Evolutionary conservation across 2,113 vertebrate species (phyloP).

Genomic region (Amazona vittata): DNA sequence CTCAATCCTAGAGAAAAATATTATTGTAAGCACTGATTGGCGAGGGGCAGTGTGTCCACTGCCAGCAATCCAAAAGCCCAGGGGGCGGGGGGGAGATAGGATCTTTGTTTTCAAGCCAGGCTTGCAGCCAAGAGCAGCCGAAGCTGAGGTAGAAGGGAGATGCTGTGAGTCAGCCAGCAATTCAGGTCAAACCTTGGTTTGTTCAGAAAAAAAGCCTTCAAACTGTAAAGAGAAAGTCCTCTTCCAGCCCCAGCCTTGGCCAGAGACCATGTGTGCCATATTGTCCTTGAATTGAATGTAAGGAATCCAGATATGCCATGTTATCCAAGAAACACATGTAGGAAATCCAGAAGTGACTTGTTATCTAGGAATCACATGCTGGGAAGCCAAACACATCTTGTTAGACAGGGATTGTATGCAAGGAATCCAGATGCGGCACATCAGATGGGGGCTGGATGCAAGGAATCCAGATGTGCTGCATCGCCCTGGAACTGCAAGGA

Average conservation of each 20-base stretch:
- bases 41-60: background rate
- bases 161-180: constrained; percentile 53
- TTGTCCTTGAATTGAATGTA: constrained; percentile 64
- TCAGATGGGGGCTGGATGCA: background rate
- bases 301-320: constrained; percentile 64
- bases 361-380: constrained; percentile 66
- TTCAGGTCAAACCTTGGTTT: constrained; percentile 61
- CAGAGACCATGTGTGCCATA: background rate
- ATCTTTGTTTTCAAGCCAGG: constrained; percentile 68
- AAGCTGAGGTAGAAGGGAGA: constrained; percentile 62
- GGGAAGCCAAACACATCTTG: constrained; percentile 46
- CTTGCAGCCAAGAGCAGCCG: constrained; percentile 66
- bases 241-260: constrained; percentile 29
- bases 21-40: constrained; percentile 58
- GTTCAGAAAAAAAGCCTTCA: background rate
- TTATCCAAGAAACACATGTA: constrained; percentile 70
- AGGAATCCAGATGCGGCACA: constrained; percentile 63
- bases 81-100: constrained; percentile 47
- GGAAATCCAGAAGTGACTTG: constrained; percentile 65
- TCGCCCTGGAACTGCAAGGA: background rate
- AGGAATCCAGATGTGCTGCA: constrained; percentile 4
- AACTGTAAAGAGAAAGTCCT: constrained; percentile 51
- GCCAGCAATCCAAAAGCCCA: constrained; percentile 39
- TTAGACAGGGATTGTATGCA: constrained; percentile 23
- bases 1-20: constrained; percentile 52